Conservation (phyloP, 2,888 invertebrate genomes). For the Entomobrya multifasciata region DNA sequence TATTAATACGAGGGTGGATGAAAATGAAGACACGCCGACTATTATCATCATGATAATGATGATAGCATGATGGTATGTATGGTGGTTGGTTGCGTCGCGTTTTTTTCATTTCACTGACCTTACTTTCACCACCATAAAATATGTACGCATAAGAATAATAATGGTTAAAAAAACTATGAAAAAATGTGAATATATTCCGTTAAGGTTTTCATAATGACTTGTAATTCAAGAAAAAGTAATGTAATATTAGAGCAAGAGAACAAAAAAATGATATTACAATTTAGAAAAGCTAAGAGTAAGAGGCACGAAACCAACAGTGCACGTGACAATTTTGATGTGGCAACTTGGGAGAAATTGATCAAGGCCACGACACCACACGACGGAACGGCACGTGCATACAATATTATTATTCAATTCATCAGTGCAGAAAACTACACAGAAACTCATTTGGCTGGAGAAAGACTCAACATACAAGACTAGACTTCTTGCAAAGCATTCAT, state of each 20-base stretch:
- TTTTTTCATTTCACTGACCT: slow-evolving; percentile 28
- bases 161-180: neutral
- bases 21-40: neutral
- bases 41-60: neutral
- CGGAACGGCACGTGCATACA: slow-evolving; percentile 44
- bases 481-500: neutral
- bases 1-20: neutral
- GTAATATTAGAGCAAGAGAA: too few species aligned
- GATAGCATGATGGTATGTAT: too few species aligned
- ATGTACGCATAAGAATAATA: neutral
- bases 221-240: too few species aligned
- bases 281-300: too few species aligned
- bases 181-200: neutral
- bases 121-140: neutral
- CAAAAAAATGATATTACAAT: neutral
- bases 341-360: neutral
- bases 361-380: slow-evolving; percentile 12
- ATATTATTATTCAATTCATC: slow-evolving; percentile 44
- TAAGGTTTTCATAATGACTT: neutral
- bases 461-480: neutral
- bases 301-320: neutral
- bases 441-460: slow-evolving; percentile 10
- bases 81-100: neutral
- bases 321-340: slow-evolving; percentile 44
- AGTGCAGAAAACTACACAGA: slow-evolving; percentile 54